Conservation (phyloP, 2,113 vertebrate species). For the Gadus chalcogrammus region DNA sequence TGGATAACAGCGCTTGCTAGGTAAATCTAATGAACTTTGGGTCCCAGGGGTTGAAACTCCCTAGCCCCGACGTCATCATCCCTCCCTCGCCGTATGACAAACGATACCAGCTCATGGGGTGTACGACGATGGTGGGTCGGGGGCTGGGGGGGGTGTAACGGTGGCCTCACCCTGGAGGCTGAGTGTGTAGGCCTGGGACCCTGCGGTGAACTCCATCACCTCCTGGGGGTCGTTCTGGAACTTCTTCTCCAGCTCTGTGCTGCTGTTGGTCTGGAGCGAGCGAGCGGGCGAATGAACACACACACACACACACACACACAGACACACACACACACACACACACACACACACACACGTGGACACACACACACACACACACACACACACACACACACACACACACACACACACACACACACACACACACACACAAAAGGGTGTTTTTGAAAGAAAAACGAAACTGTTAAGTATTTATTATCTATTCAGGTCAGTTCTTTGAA, state of each 20-base stretch:
- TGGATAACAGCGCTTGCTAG: too few species aligned
- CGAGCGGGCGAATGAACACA: not conserved
- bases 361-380: too few species aligned
- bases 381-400: too few species aligned
- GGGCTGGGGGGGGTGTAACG: not conserved
- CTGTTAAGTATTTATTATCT: too few species aligned
- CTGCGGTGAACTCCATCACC: conserved; percentile 59
- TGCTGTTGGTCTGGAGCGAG: conserved; percentile 19
- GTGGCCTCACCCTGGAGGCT: conserved; percentile 61
- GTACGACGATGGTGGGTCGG: too few species aligned
- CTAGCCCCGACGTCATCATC: too few species aligned
- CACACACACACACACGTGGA: not conserved
- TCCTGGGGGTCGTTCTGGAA: conserved; percentile 49
- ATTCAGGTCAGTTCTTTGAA: too few species aligned
- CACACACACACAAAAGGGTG: too few species aligned
- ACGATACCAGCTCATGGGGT: too few species aligned
- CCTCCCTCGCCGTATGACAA: not conserved
- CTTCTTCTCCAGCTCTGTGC: conserved; percentile 59
- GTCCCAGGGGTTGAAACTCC: too few species aligned
- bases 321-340: not conserved
- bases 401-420: too few species aligned
- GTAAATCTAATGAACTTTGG: too few species aligned
- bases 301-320: not conserved
- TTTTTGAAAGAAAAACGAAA: not conserved
- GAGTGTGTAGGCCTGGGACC: conserved; percentile 59